These are phyloP conservation scores for Eurypyga helias DNA, from an alignment of 2,113 vertebrate species.

Conservation along the genomic window DNA sequence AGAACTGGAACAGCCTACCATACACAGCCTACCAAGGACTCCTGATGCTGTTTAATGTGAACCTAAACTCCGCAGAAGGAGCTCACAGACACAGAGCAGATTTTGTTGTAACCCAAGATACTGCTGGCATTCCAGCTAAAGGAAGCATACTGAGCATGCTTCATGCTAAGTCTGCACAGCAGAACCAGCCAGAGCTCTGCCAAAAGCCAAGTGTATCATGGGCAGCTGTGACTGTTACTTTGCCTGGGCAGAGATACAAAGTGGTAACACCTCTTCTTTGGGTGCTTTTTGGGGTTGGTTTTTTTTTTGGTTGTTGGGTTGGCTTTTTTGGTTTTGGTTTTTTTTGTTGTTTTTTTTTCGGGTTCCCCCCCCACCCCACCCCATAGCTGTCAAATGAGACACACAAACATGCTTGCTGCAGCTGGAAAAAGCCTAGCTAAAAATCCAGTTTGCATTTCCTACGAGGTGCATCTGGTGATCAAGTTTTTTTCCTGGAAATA, in stretches of 20 bases:
- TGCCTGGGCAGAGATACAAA: background rate
- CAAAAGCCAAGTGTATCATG: constrained; percentile 3
- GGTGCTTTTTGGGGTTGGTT: accelerated
- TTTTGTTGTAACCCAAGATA: constrained; percentile 11
- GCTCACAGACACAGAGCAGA: background rate
- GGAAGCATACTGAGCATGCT: constrained; percentile 9
- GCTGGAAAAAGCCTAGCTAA: background rate
- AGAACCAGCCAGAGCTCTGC: background rate
- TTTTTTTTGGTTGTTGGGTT: too few species aligned
- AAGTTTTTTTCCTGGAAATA: background rate
- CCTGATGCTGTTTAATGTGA: background rate
- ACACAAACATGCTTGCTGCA: background rate
- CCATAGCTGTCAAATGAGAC: background rate
- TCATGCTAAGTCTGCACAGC: background rate
- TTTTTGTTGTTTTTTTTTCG: too few species aligned
- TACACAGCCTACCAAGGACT: background rate
- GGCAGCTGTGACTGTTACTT: constrained; percentile 8
- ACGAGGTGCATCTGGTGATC: accelerated
- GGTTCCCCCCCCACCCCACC: too few species aligned
- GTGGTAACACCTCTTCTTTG: background rate
- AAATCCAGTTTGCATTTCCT: background rate
- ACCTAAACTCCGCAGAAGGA: background rate
- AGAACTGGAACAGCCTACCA: too few species aligned
- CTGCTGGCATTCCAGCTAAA: constrained; percentile 15
- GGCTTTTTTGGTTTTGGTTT: too few species aligned